Conservation (phyloP, 2,113 vertebrate species). For the Vulpes vulpes region DNA sequence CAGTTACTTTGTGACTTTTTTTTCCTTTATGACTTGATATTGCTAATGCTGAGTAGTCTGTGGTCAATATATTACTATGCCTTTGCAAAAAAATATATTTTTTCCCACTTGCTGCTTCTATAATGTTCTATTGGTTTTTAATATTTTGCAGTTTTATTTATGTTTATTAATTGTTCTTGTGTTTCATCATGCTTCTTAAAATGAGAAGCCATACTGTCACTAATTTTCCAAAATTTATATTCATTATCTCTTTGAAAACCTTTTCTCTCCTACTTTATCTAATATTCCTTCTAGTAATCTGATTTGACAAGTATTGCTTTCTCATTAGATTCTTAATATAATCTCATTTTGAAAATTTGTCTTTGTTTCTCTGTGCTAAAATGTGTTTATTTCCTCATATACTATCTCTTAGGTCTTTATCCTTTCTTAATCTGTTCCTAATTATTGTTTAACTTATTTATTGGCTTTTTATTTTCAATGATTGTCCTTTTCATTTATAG, state of each 20-base stretch:
- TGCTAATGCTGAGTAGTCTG: neutral
- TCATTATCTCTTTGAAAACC: neutral
- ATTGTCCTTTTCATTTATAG: neutral
- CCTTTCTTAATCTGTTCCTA: neutral
- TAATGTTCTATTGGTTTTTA: neutral
- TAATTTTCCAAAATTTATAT: neutral
- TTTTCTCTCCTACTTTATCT: neutral
- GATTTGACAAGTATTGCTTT: neutral
- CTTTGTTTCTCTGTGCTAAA: neutral
- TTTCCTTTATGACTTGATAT: neutral
- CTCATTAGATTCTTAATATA: neutral
- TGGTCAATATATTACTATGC: neutral
- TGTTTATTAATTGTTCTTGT: neutral
- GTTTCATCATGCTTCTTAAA: neutral
- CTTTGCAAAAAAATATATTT: neutral
- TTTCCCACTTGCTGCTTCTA: neutral
- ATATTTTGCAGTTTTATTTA: neutral
- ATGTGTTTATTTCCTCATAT: neutral
- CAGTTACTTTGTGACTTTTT: neutral
- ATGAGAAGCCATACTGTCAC: neutral
- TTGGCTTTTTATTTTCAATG: neutral
- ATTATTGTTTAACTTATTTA: neutral
- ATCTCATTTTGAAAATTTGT: neutral
- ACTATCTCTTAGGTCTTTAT: neutral
- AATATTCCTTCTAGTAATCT: neutral